Evolutionary conservation across 2,113 vertebrate species (phyloP).

Genomic region (Cygnus buccinator): DNA sequence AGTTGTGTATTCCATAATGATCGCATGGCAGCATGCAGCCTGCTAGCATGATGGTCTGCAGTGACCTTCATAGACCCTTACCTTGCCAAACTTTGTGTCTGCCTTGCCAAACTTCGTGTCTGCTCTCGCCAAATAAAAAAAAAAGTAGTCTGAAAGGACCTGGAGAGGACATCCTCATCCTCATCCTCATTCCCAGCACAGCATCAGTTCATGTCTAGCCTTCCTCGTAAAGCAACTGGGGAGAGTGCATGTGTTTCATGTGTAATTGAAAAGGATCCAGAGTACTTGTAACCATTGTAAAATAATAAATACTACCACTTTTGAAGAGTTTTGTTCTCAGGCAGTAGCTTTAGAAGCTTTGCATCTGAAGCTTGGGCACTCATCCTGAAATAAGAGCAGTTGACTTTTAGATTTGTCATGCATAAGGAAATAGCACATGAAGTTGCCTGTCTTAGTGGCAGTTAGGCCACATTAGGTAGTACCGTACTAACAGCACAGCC

Average conservation of each 20-base stretch:
- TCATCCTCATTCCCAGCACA: background rate
- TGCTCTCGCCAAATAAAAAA: too few relatives aligned
- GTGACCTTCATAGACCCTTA: background rate
- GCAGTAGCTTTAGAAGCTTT: background rate
- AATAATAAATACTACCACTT: background rate
- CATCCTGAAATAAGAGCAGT: too few relatives aligned
- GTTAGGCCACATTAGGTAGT: background rate
- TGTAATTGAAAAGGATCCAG: background rate
- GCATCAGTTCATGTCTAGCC: rapidly evolving
- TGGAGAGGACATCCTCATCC: background rate
- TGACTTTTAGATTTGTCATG: background rate
- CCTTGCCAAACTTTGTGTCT: background rate
- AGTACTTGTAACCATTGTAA: background rate
- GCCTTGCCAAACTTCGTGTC: background rate
- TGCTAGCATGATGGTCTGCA: background rate
- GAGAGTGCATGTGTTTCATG: background rate
- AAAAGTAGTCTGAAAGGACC: background rate
- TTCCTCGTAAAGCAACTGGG: background rate
- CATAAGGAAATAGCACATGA: background rate
- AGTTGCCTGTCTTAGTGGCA: background rate
- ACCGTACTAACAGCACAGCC: background rate
- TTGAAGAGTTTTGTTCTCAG: background rate
- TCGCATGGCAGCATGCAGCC: background rate
- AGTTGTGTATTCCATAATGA: rapidly evolving
- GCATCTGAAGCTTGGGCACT: background rate